Evolutionary conservation across 2,113 vertebrate genomes (phyloP), one percentile per base, ranked within the genome.

Genomic region (Ornithorhynchus anatinus): DNA sequence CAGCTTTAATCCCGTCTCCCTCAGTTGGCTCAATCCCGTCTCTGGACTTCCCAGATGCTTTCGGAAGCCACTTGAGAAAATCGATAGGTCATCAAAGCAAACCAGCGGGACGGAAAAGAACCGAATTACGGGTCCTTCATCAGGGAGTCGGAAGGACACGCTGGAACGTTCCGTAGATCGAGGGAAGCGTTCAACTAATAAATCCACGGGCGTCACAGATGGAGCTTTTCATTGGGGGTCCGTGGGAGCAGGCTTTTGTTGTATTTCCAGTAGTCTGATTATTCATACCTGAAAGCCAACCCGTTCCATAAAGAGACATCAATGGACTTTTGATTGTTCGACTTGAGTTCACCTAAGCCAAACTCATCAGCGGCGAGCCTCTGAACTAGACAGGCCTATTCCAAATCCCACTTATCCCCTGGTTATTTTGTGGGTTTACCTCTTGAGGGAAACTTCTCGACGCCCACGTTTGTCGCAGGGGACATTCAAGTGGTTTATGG

Each of bases 21-120:
- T 45, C 37, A 72, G 70, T 65, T 56, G 64, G 23, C 75, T 88
- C 37, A n/a, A 13, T 44, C 36, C 59, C 44, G 4, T 77, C 76
- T 87, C 75, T 80, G 19, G 1, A 5, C 66, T 77, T 57, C 69
- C 39, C 75, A 77, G 67, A 69, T 72, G 51, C 47, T 84, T 67
- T 51, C 62, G 67, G 23, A 69, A 66, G 45, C 10, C 64, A 69
- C 38, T 8, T 70, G 56, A 71, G 27, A 61, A 71, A 79, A 81
- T 84, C 65, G 63, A 70, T 77, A 84, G 72, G 62, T 77, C 68
- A 77, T 77, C 63, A 75, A 81, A 77, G 73, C 48, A 64, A 72
- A 60, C 42, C 59, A 13, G 33, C 43, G 20, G 25, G 61, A 85
- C 78, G 44, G 7, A 50, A 54, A 44, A 74, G 69, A 82, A 27